phyloP scores from a whole-genome alignment of 2,113 vertebrate genomes.

The Numenius arquata region DNA sequence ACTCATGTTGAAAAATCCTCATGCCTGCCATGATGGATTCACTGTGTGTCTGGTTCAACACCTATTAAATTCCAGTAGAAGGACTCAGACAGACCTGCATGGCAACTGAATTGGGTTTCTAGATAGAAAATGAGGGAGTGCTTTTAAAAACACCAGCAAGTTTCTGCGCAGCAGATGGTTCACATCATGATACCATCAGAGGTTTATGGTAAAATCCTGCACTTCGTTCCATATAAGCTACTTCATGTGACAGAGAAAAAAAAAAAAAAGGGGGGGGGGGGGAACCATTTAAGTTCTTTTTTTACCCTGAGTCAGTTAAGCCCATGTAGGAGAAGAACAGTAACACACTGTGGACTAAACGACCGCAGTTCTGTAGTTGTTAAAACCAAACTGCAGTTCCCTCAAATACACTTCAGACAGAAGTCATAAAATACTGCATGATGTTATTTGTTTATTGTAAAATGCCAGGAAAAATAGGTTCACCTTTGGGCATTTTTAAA shows the following conservation, averaged over 20 bases:
- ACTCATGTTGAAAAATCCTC: neutral
- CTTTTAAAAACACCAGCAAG: neutral
- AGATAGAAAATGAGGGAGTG: neutral
- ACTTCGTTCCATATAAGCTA: neutral
- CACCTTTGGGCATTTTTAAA: conserved; percentile 64
- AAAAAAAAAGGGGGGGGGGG: neutral
- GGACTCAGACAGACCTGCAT: neutral
- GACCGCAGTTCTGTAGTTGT: neutral
- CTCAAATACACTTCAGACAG: conserved; percentile 60
- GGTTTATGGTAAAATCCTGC: neutral
- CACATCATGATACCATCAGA: neutral
- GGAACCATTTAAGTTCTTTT: neutral
- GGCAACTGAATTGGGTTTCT: neutral
- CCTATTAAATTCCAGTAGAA: neutral
- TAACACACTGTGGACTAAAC: conserved; percentile 24
- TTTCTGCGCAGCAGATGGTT: neutral
- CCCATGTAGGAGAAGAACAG: conserved; percentile 28
- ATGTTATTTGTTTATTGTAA: conserved; percentile 47
- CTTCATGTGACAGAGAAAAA: neutral
- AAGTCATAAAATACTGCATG: conserved; percentile 68
- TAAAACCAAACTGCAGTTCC: conserved; percentile 40
- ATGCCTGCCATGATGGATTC: neutral
- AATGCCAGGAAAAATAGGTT: conserved; percentile 37
- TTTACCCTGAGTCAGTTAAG: neutral
- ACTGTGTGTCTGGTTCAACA: neutral